Conservation (phyloP, 1,140 invertebrate genomes). For the Drosophila nigromelanica region DNA sequence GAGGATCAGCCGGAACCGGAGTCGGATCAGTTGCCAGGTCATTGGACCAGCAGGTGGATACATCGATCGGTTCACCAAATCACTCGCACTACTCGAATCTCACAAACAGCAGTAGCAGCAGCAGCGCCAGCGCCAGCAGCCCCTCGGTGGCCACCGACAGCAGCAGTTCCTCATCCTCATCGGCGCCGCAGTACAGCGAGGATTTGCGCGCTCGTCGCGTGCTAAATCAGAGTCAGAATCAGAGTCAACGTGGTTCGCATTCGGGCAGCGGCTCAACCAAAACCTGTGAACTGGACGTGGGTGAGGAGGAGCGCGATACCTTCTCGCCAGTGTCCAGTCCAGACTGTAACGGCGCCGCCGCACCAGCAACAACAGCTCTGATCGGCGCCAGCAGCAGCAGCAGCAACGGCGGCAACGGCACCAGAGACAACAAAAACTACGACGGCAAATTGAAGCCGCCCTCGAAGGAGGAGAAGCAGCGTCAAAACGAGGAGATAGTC, state of each 20-base stretch:
- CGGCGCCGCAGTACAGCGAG: conserved; percentile 78
- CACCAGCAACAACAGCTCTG: conserved; percentile 6
- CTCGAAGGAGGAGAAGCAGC: conserved; percentile 88
- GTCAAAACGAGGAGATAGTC: conserved; percentile 88
- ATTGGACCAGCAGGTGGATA: conserved; percentile 71
- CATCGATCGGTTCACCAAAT: conserved; percentile 57
- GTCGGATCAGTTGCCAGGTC: conserved; percentile 47
- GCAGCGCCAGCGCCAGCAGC: conserved; percentile 35
- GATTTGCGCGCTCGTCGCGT: conserved; percentile 57
- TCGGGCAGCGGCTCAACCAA: conserved; percentile 64
- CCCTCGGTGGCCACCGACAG: conserved; percentile 38
- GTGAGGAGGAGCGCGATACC: conserved; percentile 77
- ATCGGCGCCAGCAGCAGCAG: conserved; percentile 19
- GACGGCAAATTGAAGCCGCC: conserved; percentile 67
- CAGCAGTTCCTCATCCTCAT: conserved; percentile 59
- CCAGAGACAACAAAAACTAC: conserved; percentile 55
- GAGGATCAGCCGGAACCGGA: conserved; percentile 29
- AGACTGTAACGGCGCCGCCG: conserved; percentile 50
- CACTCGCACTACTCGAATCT: conserved; percentile 78
- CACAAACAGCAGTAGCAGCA: conserved; percentile 61
- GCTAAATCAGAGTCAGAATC: conserved; percentile 6
- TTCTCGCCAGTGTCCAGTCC: conserved; percentile 74
- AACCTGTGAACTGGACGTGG: conserved; percentile 75
- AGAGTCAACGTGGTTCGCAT: conserved; percentile 38
- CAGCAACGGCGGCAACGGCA: conserved; percentile 6